phyloP scores from a whole-genome alignment of 2,113 vertebrate species.

The Rhizomys pruinosus region DNA sequence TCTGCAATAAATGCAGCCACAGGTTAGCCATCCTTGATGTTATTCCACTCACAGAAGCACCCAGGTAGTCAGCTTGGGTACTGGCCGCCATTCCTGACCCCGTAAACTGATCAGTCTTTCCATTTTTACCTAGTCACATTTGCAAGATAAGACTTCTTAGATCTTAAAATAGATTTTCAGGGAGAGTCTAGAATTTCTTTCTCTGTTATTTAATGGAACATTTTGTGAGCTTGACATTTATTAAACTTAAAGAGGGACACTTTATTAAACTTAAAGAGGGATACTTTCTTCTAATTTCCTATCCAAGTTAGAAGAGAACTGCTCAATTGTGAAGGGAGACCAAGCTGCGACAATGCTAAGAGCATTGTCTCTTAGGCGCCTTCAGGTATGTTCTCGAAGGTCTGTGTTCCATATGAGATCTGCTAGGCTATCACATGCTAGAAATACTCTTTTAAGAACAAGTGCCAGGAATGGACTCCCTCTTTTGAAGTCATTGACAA shows the following conservation, averaged over 20 bases:
- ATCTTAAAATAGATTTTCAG: not conserved
- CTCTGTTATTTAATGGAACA: not conserved
- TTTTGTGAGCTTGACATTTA: slow-evolving; percentile 3
- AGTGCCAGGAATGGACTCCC: too few relatives aligned
- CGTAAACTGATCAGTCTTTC: fast-evolving
- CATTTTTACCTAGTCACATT: not conserved
- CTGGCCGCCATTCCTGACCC: fast-evolving
- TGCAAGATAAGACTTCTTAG: not conserved
- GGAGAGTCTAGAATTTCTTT: slow-evolving; percentile 14
- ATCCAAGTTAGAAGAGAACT: not conserved
- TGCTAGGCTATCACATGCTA: not conserved
- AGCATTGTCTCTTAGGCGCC: not conserved
- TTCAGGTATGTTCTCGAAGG: not conserved
- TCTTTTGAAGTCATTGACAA: too few relatives aligned
- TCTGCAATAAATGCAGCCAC: slow-evolving; percentile 86
- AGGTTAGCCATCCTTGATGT: not conserved
- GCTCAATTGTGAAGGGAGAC: not conserved
- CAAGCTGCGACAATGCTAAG: not conserved
- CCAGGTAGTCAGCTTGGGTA: fast-evolving
- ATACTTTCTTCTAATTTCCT: not conserved
- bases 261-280: too few relatives aligned
- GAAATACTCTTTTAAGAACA: not conserved
- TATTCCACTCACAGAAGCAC: not conserved
- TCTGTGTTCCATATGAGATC: not conserved
- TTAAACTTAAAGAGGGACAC: too few relatives aligned